These are phyloP conservation scores for Cerastis rubricosa DNA, from an alignment of 2,888 invertebrate genomes.

Conservation along the genomic window DNA sequence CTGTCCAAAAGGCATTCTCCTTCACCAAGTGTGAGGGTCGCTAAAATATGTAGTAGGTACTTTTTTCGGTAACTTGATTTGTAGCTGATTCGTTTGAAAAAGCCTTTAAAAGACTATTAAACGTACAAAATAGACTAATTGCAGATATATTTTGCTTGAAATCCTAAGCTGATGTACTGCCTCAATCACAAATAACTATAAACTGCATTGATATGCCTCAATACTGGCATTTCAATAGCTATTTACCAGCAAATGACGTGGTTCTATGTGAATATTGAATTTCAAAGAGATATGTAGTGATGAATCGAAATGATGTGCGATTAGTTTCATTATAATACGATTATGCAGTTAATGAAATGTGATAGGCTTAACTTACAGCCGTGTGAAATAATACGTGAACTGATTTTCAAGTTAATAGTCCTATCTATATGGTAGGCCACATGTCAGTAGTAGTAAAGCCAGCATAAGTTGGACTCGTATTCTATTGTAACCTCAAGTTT, in stretches of 20 bases:
- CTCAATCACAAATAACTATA: slow-evolving; percentile 3
- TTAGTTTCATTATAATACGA: background rate
- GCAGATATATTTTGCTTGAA: background rate
- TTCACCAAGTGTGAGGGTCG: background rate
- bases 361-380: background rate
- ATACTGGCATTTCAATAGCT: slow-evolving; percentile 8
- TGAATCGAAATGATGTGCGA: slow-evolving; percentile 3
- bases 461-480: background rate
- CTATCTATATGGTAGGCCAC: background rate
- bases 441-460: background rate
- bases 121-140: background rate
- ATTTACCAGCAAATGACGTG: slow-evolving; percentile 19
- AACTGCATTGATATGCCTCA: background rate
- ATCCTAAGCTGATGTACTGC: background rate
- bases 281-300: slow-evolving; percentile 13
- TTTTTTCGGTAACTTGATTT: background rate
- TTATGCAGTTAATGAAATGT: slow-evolving; percentile 10
- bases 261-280: slow-evolving; percentile 22
- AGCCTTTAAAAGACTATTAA: background rate
- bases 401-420: background rate
- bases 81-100: no score
- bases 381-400: background rate
- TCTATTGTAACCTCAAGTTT: background rate
- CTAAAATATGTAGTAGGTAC: background rate
- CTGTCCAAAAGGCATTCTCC: background rate